A percentile compares a stretch with the other conserved stretches of the same genome.
Evolutionary conservation across 2,888 invertebrate species (phyloP).

Genomic region (Apodemia hepburni): DNA sequence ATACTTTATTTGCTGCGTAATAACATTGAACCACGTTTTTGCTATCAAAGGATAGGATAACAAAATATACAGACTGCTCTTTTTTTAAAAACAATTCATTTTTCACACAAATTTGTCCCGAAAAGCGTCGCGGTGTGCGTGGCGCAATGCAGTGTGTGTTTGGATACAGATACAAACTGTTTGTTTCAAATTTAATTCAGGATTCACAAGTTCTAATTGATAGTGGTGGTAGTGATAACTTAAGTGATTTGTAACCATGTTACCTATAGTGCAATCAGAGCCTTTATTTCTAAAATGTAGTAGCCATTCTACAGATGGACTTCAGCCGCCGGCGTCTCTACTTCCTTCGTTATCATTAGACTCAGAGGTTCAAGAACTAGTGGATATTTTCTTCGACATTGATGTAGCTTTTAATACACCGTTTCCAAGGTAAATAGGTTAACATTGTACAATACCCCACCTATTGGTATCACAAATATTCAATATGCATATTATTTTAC

Average conservation of each 20-base stretch:
- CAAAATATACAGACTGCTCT: slow-evolving; percentile 23
- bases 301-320: slow-evolving; percentile 58
- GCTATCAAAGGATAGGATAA: slow-evolving; percentile 38
- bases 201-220: slow-evolving; percentile 49
- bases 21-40: slow-evolving; percentile 60
- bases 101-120: not conserved
- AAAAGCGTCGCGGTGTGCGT: slow-evolving; percentile 61
- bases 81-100: slow-evolving; percentile 16
- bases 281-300: slow-evolving; percentile 65
- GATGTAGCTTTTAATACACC: slow-evolving; percentile 64
- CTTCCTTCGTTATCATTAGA: slow-evolving; percentile 71
- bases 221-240: slow-evolving; percentile 52
- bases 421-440: slow-evolving; percentile 55
- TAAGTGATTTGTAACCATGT: slow-evolving; percentile 64
- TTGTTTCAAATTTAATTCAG: slow-evolving; percentile 54
- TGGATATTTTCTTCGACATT: slow-evolving; percentile 74
- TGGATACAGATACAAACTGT: slow-evolving; percentile 64
- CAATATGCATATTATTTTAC: too few species aligned
- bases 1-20: slow-evolving; percentile 68
- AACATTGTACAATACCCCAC: not conserved
- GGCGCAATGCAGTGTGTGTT: slow-evolving; percentile 79
- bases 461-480: not conserved
- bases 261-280: slow-evolving; percentile 73
- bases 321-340: slow-evolving; percentile 63
- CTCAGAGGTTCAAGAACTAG: slow-evolving; percentile 69